Evolutionary conservation across 2,113 vertebrate genomes (phyloP).

Genomic region (Microtus montanus): DNA sequence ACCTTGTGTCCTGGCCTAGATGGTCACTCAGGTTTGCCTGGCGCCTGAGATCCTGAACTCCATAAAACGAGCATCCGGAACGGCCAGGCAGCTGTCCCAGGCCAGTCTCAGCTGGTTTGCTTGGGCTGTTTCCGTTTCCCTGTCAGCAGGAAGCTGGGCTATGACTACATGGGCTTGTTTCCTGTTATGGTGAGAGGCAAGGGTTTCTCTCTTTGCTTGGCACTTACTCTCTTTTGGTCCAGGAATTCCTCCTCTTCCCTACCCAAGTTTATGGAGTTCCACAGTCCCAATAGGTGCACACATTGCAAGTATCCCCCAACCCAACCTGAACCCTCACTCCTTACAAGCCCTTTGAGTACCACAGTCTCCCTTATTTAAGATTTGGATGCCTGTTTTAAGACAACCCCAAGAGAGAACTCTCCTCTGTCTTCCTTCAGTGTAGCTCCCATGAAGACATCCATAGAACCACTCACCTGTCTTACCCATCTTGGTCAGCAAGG

Average conservation of each 20-base stretch:
- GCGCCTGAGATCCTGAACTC: conserved; percentile 58
- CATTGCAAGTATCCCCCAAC: not conserved
- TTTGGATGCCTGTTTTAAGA: not conserved
- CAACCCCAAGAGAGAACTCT: not conserved
- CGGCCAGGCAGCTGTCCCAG: not conserved
- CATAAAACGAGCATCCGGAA: not conserved
- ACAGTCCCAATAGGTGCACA: not conserved
- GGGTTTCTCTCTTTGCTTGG: conserved; percentile 31
- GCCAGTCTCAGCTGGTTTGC: not conserved
- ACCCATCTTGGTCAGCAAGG: not conserved
- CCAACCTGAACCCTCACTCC: rapidly evolving
- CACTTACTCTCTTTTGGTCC: not conserved
- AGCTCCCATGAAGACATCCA: not conserved
- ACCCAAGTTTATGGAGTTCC: rapidly evolving
- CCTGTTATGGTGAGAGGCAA: conserved; percentile 82
- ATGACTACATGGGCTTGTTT: conserved; percentile 78
- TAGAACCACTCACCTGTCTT: not conserved
- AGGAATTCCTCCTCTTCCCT: not conserved
- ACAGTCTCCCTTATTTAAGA: not conserved
- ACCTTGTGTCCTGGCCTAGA: not conserved
- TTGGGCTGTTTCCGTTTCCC: conserved; percentile 78
- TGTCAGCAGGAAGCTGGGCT: conserved; percentile 80
- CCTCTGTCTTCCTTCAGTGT: not conserved
- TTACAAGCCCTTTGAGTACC: not conserved
- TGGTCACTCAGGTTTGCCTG: conserved; percentile 5